Evolutionary conservation across 2,113 vertebrate species (phyloP), one percentile per base, ranked within the genome.

Genomic region (Bombycilla garrulus): DNA sequence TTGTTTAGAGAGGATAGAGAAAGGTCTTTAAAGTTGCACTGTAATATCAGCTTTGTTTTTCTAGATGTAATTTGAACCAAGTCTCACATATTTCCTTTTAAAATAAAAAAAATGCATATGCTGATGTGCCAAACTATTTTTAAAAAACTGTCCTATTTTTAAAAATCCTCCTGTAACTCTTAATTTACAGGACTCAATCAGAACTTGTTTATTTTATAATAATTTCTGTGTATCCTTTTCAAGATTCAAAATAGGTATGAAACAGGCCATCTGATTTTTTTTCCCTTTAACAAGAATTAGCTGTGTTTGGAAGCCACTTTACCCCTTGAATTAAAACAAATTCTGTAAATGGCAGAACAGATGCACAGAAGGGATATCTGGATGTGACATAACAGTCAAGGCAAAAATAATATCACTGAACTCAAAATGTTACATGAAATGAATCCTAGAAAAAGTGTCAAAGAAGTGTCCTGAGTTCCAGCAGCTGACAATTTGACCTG

Each of bases 401-500:
- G 80, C 53, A 88, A 90, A 71, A 92, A 69, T 80, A 33, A 15
- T 81, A 71, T 51, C 88, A 47, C 67, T 77, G 87, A 88, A 92
- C 47, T 73, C 4, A 2, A 86, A 92, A 73, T 31, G 50, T 58
- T 86, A 88, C 35, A 66, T 35, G 9, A 90, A 92, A 74, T 64
- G 38, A 83, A 66, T 78, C 64, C 64, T 93, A 92, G 76, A 83
- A 51, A 70, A 86, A 73, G 16, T 36, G 45, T 77, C 42, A 20
- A 84, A 87, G 29, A 91, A 90, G 28, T 82, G 74, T n/a, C 71
- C 67, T 80, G 81, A 80, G 54, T 91, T 85, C 80, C 42, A 70
- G 54, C 74, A 92, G 84, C 91, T 92, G 81, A 95, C 54, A 72
- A 90, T 85, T 69, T 94, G 93, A 88, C 47, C 67, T 48, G 9